Base-by-base conservation (phyloP, 1,140 invertebrate species). In the Propsilocerus akamusi region DNA sequence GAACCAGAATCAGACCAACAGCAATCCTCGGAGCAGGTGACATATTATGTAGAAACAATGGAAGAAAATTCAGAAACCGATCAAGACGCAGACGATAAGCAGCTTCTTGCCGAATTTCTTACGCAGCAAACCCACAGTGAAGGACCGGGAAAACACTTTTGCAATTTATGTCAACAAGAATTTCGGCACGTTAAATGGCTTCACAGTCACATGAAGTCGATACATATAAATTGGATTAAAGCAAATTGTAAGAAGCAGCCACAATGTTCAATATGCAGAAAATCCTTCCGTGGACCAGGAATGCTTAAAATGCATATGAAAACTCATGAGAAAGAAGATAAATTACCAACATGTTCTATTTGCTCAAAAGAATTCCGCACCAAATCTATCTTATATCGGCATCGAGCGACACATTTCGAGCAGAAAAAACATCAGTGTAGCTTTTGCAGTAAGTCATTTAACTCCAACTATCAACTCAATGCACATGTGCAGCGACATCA, bases 271-370 rank as follows among this genome's bases (percentile, higher is more conserved):
- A 71, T 75, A 34, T 76, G 73, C 26, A 60, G 70, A 7, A 68
- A 72, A 57, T 73, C 71, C 62, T 63, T 67, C 49, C 67, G 74
- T 65, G 73, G 73, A 20, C 73, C 72, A 4, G 73, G 72, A 6
- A 75, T 75, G 72, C 54, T 75, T 23, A 71, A 71, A 53, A 72
- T 75, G 71, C 73, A 75, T 56, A 74, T 74, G 72, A 68, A 72
- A 5, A 25, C 22, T 3, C 25, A 52, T 5, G 60, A 68, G 49
- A 57, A 70, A 0, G 70, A 72, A 0, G 66, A 70, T 0, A 71
- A 68, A 51, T 68, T 69, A 52, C 73, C 73, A 3, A 69, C 70
- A 4, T 75, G 73, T 53, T 71, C 70, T 11, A 72, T 75, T 11
- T 75, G 73, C 55, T 66, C 72, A 41, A 68, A 72, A 11, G 68